A percentile compares a stretch with the other conserved stretches of the same genome.
phyloP scores from a whole-genome alignment of 53 echinoderm and acorn worm species.

The Temnopleurus reevesii region DNA sequence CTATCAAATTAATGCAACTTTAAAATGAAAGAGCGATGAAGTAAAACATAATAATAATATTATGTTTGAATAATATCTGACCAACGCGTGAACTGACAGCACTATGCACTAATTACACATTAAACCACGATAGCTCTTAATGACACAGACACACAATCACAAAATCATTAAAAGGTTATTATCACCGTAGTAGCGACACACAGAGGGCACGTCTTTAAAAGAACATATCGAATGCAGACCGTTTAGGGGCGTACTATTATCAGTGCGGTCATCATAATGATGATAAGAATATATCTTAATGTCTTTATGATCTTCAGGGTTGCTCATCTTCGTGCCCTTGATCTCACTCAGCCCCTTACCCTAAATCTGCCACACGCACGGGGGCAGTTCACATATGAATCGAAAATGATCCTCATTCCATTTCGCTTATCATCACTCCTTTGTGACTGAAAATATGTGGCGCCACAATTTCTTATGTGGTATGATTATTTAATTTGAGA shows the following conservation, averaged over 20 bases:
- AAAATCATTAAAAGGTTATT: background rate
- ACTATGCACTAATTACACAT: background rate
- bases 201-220: background rate
- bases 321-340: background rate
- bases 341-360: background rate
- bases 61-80: too few relatives aligned
- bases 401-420: too few relatives aligned
- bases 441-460: too few relatives aligned
- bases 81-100: background rate
- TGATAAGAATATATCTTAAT: background rate
- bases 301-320: background rate
- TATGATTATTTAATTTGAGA: too few relatives aligned
- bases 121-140: background rate
- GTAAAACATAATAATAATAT: too few relatives aligned
- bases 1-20: too few relatives aligned
- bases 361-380: constrained; percentile 19
- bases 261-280: background rate
- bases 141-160: constrained; percentile 1
- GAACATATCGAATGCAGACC: background rate
- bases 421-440: too few relatives aligned
- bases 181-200: background rate
- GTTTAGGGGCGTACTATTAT: background rate
- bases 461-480: too few relatives aligned
- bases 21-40: too few relatives aligned
- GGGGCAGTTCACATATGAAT: too few relatives aligned